Conservation (phyloP, 2,888 invertebrate genomes). For the Heliconius ismenius region DNA sequence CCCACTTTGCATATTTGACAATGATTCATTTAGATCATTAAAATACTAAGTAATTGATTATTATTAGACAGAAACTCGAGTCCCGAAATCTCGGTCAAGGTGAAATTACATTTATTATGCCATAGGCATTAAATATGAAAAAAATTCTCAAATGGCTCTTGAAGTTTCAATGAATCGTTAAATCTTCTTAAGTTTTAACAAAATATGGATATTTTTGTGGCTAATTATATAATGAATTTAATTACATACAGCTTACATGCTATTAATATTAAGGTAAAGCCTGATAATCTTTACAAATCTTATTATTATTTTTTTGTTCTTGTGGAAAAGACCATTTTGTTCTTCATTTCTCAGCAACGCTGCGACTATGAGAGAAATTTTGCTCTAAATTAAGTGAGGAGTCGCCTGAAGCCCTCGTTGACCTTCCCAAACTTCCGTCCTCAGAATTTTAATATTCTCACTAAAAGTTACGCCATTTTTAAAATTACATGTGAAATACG, state of each 20-base stretch:
- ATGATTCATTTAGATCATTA: conserved; percentile 17
- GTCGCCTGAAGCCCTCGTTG: background rate
- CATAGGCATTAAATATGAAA: background rate
- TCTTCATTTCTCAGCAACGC: background rate
- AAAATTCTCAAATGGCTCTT: background rate
- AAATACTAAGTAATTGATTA: conserved; percentile 5
- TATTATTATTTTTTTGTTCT: background rate
- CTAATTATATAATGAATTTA: too few relatives aligned
- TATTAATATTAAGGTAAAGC: background rate
- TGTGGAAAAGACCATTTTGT: background rate
- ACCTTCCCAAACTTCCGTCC: background rate
- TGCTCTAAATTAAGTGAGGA: conserved; percentile 3
- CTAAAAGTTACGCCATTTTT: background rate
- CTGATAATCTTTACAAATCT: background rate
- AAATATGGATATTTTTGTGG: too few relatives aligned
- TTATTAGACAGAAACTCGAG: background rate
- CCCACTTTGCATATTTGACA: background rate
- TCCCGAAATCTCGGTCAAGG: background rate
- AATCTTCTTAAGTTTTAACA: background rate
- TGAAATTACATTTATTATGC: background rate
- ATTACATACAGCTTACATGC: background rate
- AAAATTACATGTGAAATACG: background rate
- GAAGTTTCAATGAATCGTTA: background rate
- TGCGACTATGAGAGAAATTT: conserved; percentile 4
- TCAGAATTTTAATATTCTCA: conserved; percentile 9